phyloP scores from a whole-genome alignment of 2,113 vertebrate species.

The Oryzias woworae region DNA sequence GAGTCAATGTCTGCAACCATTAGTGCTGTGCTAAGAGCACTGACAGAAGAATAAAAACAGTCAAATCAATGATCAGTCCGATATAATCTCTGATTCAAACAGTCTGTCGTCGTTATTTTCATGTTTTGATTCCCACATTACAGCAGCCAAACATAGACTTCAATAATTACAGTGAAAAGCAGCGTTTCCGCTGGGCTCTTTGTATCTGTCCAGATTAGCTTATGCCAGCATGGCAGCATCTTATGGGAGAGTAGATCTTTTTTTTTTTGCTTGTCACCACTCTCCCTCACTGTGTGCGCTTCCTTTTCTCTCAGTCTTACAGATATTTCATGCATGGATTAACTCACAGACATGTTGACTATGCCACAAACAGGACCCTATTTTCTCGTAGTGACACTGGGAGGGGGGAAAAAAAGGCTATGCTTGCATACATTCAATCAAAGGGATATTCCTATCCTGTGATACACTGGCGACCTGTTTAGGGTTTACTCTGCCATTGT shows the following conservation, averaged over 20 bases:
- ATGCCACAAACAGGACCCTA: constrained; percentile 42
- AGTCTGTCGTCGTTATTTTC: constrained; percentile 40
- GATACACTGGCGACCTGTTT: too few species aligned
- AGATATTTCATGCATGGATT: constrained; percentile 62
- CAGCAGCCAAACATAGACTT: constrained; percentile 47
- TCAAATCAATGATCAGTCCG: constrained; percentile 34
- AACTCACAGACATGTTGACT: constrained; percentile 45
- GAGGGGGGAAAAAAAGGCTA: constrained; percentile 9
- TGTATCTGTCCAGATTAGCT: constrained; percentile 48
- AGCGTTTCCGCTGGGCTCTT: constrained; percentile 42
- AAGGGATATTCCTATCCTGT: constrained; percentile 23
- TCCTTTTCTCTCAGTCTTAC: constrained; percentile 18
- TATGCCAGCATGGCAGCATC: constrained; percentile 23
- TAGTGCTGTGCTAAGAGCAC: constrained; percentile 15
- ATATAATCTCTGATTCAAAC: constrained; percentile 23
- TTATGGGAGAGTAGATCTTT: constrained; percentile 30
- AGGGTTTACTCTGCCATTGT: too few species aligned
- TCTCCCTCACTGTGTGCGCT: constrained; percentile 6
- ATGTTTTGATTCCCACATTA: constrained; percentile 35
- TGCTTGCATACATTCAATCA: constrained; percentile 16
- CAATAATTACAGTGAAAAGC: constrained; percentile 45
- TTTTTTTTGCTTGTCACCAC: constrained; percentile 12
- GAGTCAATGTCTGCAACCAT: constrained; percentile 34
- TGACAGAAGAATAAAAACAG: constrained; percentile 16
- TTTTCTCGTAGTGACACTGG: constrained; percentile 35